Base-by-base conservation (phyloP, 2,888 invertebrate genomes). In the Mesopsocus fuscifrons region DNA sequence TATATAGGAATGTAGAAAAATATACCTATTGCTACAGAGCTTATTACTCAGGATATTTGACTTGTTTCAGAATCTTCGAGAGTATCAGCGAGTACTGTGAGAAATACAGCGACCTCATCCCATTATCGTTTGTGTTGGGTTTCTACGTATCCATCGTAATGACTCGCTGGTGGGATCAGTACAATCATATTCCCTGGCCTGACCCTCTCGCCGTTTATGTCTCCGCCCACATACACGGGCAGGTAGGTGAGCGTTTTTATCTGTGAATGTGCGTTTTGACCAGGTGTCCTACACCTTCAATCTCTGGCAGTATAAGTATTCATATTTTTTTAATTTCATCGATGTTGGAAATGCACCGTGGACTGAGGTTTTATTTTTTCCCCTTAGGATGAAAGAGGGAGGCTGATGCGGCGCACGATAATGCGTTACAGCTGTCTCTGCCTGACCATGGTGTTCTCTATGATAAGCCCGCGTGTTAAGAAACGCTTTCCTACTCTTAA, bases 141-240 rank as follows among this genome's bases (percentile, higher is more conserved):
- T 92, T 92, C 66, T 92, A 91, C 64, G 89, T 92, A 42, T 78
- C 82, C 5, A 77, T 91, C 50, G 88, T 92, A 41, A 88, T 91
- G 77, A 81, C 79, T 45, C 71, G 92, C 53, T 92, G 91, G 91
- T 87, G 87, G 85, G 76, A 69, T 57, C 85, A 87, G 59, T 87
- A 84, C 57, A 77, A 72, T 44, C 57, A 64, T 8, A 84, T 87
- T 53, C 87, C 88, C 2, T 84, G 83, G 77, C 85, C 87, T 1
- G 87, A 88, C 64, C 77, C 81, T 11, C 72, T 81, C 42, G 84
- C 83, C 3, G 81, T 85, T n/a, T 84, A 81, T 58, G 80, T 85
- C 49, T 82, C 81, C 53, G 77, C 83, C 26, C 79, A 80, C 53
- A 72, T 84, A 46, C 82, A 83, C 56, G 84, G 84, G 26, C 81